These are phyloP conservation scores for Nemurella pictetii DNA, from an alignment of 2,888 invertebrate genomes.

Conservation along the genomic window DNA sequence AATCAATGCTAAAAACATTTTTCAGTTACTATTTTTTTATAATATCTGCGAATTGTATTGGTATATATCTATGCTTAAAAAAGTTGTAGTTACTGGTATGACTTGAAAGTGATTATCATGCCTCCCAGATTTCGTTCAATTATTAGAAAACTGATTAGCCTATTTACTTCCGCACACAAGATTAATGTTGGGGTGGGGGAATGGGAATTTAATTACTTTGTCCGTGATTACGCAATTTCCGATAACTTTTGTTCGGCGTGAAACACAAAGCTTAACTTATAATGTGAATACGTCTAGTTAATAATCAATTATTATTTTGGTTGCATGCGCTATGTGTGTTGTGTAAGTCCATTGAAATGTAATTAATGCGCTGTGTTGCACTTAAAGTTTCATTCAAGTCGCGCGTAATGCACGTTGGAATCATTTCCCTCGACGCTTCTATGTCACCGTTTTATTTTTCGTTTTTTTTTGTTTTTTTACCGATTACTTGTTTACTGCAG, in stretches of 20 bases:
- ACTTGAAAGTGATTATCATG: not conserved
- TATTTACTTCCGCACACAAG: not conserved
- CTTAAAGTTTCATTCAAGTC: not conserved
- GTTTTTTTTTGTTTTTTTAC: too few relatives aligned
- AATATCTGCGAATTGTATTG: not conserved
- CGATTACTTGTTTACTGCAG: too few relatives aligned
- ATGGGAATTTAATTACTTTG: not conserved
- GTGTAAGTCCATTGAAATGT: not conserved
- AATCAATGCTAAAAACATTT: too few relatives aligned
- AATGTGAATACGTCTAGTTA: not conserved
- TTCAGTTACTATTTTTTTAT: too few relatives aligned
- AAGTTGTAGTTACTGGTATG: not conserved
- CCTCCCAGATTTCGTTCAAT: not conserved
- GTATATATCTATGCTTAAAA: not conserved
- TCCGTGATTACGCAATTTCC: not conserved
- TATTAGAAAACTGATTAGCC: not conserved
- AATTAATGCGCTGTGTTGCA: too few relatives aligned
- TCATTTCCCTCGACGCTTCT: not conserved
- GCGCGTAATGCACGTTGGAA: not conserved
- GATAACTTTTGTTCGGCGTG: not conserved
- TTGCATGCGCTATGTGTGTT: not conserved
- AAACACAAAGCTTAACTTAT: not conserved
- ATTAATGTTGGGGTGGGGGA: not conserved
- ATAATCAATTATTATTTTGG: not conserved
- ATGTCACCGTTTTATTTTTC: too few relatives aligned